Base-by-base conservation (phyloP, 2,888 invertebrate species). In the Pandemis corylana region DNA sequence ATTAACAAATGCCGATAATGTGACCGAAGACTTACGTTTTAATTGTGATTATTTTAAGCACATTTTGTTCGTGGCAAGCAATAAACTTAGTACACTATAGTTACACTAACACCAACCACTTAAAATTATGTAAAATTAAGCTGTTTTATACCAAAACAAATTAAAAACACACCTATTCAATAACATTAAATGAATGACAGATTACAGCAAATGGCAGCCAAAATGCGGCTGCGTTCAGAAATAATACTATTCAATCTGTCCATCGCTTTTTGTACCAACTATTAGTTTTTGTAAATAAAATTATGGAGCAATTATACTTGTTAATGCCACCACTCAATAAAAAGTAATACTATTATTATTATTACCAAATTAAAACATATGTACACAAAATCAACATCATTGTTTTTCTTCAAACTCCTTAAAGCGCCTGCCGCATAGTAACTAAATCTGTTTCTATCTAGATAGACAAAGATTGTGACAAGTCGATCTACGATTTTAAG, bases 161-260 rank as follows among this genome's bases (percentile, higher is more conserved):
- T 66, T 75, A 77, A 77, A 77, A 78, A 78, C 77, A 77, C 79
- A 81, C 84, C 83, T 85, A 85, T 88, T 90, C 89, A 93, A 91
- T 91, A 94, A 94, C 92, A 94, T 91, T 87, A 90, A 91, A 91
- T 89, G 87, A 90, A 89, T 94, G 93, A 94, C 93, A 92, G 91
- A 88, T 87, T 82, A 86, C 84, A 89, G 90, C 90, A 93, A 92
- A 92, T 81, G 81, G 81, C 81, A 82, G 81, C 79, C 80, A 77
- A 79, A 80, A 77, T 53, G 75, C 66, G 63, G 68, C 66, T 78
- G 74, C 81, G 80, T 80, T 82, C 75, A 64, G 42, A 59, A 41
- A 67, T 61, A 42, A n/a, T 56, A 28, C 36, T 64, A 12, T 12
- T 15, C 41, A 10, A 36, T 53, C 49, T 49, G 9, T 20, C 4